Conservation (phyloP, 2,888 invertebrate genomes). For the Netelia virgata region DNA sequence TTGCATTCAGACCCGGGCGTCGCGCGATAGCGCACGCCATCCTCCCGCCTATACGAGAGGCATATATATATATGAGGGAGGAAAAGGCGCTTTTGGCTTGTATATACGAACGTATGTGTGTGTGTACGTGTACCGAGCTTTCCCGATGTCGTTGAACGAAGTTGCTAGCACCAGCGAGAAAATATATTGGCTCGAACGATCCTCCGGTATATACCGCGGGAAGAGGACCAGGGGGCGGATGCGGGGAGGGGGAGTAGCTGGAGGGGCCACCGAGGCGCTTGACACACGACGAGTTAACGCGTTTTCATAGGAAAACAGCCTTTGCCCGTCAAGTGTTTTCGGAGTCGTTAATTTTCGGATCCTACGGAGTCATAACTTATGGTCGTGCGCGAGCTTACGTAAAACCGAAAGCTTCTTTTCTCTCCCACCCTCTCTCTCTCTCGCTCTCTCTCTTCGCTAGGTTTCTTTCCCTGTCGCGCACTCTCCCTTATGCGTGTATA, state of each 20-base stretch:
- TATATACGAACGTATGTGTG: constrained; percentile 6
- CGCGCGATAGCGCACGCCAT: constrained; percentile 78
- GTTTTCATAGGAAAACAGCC: constrained; percentile 50
- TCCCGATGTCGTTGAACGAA: constrained; percentile 44
- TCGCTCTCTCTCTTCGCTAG: background rate
- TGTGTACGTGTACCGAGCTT: constrained; percentile 49
- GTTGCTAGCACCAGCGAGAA: constrained; percentile 53
- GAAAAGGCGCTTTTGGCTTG: constrained; percentile 36
- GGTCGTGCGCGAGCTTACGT: background rate
- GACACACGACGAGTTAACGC: constrained; percentile 65
- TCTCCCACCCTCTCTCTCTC: background rate
- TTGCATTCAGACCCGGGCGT: constrained; percentile 77
- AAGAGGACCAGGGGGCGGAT: background rate
- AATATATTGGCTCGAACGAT: constrained; percentile 65
- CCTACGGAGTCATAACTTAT: constrained; percentile 58
- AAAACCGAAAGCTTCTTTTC: constrained; percentile 8
- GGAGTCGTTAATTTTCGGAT: constrained; percentile 63
- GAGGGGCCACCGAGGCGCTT: constrained; percentile 37
- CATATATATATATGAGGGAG: constrained; percentile 22
- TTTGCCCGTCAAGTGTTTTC: constrained; percentile 55
- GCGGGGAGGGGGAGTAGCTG: background rate
- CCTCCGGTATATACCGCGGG: constrained; percentile 19
- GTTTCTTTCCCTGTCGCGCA: background rate
- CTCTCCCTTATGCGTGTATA: background rate
- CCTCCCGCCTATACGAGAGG: constrained; percentile 54